Base-by-base conservation (phyloP, 2,888 invertebrate species). In the Prosopocoilus inquinatus region DNA sequence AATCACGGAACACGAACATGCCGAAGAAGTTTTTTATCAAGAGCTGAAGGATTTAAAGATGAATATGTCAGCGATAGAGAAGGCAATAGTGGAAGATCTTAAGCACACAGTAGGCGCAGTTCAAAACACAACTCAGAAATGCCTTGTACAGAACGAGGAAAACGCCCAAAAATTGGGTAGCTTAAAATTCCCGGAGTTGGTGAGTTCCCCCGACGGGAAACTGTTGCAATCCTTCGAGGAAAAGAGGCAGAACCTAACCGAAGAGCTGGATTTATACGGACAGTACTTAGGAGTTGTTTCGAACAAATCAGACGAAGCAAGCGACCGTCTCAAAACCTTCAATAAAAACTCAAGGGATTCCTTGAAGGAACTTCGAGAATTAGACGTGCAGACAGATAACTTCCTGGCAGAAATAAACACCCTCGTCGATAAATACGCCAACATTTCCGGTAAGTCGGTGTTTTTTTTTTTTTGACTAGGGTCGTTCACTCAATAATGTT, bases 1-100 rank as follows among this genome's bases (percentile, higher is more conserved):
- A 8, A 39, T 36, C 20, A 48, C 43, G 43, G 34, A n/a, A 9
- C 44, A 52, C 43, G 32, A 12, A 11, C 36, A 57, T 8, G 28
- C 15, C 8, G 47, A 52, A 41, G 20, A 47, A 32, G 28, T 32
- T 3, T 1, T 54, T 9, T 11, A 32, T 33, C 5, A 4, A 16
- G 12, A 15, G 3, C 15, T 34, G 9, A 11, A 46, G 11, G 15
- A 32, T 2, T 15, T 39, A 9, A 36, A 16, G 3, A 35, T 7
- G 20, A 57, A 47, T 9, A 49, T 9, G 33, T 47, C 4, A 13
- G 9, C 16, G 9, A 52, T 12, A 38, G 32, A 15, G 13, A 11
- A 9, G 50, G 53, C 9, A 20, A 53, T 47, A 20, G 20, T 28
- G 20, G 7, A 28, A 28, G 2, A 28, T 28, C 20, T 28, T 28